Evolutionary conservation across 2,797 vertebrate species (phyloP), one percentile per base, ranked within the genome.

Genomic region (Craterocephalus amniculus): DNA sequence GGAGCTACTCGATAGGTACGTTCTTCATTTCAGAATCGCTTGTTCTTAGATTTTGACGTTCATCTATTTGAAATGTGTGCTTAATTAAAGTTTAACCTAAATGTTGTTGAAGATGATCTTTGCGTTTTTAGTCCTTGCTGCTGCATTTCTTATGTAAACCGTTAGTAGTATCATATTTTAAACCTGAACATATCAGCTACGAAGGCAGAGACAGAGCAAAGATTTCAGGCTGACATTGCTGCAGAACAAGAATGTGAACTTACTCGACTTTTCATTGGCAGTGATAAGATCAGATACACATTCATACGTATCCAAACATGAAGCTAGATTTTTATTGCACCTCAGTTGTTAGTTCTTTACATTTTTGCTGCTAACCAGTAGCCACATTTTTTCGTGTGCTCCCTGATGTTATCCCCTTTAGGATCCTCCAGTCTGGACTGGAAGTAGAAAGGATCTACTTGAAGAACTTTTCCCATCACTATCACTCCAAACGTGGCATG

Each of bases 401-500:
- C 16, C 22, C 8, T 43, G 29, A 31, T 64, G 22, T 51, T 54
- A 32, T 63, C 20, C 32, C 16, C n/a, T 80, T 4, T 57, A 99
- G 98, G 90, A 94, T 99, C 76, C 79, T 99, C 29, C 90, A 96
- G 83, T 95, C 92, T 0, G 98, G 98, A 20, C 87, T 99, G 84
- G 98, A 99, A 85, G 97, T 99, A 75, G 97, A 99, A 27, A 94
- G 98, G 26, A 92, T 99, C 22, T 93, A 95, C 76, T 75, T 99
- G 84, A 96, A 97, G 72, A 97, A 99, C 86, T 98, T 98, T 72
- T 96, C 95, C 89, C 97, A 99, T 81, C 88, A 96, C 84, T 96
- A 93, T 86, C 98, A 99, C 91, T 98, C 98, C 10, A 97, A 95
- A 81, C 91, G 97, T 12, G 98, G 98, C 87, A 99, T 99, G 98